These are phyloP conservation scores for Drosophila yakuba DNA, from an alignment of 1,140 invertebrate species.

Conservation along the genomic window DNA sequence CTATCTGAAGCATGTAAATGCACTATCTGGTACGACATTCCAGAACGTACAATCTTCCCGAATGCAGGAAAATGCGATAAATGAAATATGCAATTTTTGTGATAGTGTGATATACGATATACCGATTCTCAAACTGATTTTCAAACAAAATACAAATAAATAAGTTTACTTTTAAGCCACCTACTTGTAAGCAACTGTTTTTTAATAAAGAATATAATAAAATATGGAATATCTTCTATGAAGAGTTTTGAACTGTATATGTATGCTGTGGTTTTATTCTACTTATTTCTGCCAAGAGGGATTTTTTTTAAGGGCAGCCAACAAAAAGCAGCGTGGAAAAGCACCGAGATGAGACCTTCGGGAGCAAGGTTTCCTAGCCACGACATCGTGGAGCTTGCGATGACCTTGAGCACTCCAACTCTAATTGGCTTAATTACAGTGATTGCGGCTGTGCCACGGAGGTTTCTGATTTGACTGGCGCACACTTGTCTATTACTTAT, in stretches of 20 bases:
- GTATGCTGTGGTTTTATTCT: conserved; percentile 49
- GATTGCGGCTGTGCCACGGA: background rate
- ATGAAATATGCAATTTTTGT: conserved; percentile 71
- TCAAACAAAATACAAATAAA: conserved; percentile 8
- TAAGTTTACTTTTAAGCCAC: conserved; percentile 20
- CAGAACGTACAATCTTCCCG: conserved; percentile 86
- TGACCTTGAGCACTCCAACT: conserved; percentile 53
- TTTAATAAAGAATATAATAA: conserved; percentile 35
- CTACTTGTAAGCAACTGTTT: conserved; percentile 24
- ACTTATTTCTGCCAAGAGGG: background rate
- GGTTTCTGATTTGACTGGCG: background rate
- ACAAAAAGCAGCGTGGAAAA: no score
- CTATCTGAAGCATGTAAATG: conserved; percentile 96
- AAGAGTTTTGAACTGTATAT: conserved; percentile 9
- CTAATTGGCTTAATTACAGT: conserved; percentile 11
- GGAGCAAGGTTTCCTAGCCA: conserved; percentile 10
- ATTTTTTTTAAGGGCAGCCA: background rate
- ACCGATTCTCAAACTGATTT: conserved; percentile 46
- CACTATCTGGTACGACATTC: conserved; percentile 99
- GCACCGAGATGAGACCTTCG: conserved; percentile 8
- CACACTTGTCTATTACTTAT: background rate
- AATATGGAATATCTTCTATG: conserved; percentile 30
- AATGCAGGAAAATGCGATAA: conserved; percentile 72
- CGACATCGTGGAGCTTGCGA: conserved; percentile 13
- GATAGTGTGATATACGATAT: conserved; percentile 32